phyloP scores from a whole-genome alignment of 2,113 vertebrate species.

The Axis porcinus region DNA sequence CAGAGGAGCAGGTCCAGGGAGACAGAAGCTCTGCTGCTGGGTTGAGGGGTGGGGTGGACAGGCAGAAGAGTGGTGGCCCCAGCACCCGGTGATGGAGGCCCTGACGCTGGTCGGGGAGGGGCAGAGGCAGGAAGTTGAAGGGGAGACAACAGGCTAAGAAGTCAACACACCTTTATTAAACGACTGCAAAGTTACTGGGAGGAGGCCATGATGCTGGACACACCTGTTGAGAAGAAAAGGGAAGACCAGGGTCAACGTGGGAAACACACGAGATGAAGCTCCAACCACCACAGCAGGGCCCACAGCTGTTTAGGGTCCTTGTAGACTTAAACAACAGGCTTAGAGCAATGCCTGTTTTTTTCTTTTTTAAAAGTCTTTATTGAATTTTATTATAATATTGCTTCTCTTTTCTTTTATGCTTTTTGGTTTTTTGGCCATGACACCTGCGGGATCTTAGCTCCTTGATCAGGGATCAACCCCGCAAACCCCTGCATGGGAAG shows the following conservation, averaged over 20 bases:
- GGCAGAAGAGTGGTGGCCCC: background rate
- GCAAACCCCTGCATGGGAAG: background rate
- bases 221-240: slow-evolving; percentile 67
- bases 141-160: background rate
- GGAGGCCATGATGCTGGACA: slow-evolving; percentile 91
- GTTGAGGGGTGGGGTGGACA: too few relatives aligned
- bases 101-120: background rate
- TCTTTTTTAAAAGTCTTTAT: background rate
- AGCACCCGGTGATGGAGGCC: background rate
- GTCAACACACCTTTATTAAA: slow-evolving; percentile 61
- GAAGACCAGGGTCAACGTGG: background rate
- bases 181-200: slow-evolving; percentile 84
- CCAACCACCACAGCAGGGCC: background rate
- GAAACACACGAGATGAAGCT: background rate
- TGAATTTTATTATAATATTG: background rate
- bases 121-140: background rate
- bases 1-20: background rate
- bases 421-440: background rate
- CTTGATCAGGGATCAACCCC: background rate
- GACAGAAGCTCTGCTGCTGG: background rate
- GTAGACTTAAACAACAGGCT: background rate
- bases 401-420: background rate
- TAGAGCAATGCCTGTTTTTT: background rate
- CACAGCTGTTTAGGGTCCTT: background rate
- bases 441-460: background rate